Percentiles rank a stretch among this genome's conserved stretches.
Conservation (phyloP, 2,113 vertebrate species). For the Hypocryptadius cinnamomeus region DNA sequence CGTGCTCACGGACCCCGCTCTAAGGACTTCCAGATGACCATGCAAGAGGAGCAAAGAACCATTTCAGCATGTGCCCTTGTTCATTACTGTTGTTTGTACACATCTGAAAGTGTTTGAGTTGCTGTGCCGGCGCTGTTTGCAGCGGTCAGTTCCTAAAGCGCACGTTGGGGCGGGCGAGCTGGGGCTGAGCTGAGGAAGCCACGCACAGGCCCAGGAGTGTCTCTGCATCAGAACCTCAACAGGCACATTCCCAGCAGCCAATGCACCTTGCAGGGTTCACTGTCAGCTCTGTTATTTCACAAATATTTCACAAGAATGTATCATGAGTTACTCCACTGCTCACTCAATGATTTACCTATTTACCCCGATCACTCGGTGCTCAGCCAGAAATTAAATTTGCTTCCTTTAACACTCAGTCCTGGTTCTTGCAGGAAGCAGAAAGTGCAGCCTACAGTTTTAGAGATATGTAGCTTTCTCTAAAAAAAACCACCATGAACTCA, state of each 20-base stretch:
- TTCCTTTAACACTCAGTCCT: neutral
- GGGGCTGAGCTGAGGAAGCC: neutral
- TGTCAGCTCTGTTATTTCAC: neutral
- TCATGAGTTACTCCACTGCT: neutral
- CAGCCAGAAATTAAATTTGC: neutral
- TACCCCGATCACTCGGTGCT: neutral
- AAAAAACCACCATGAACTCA: neutral
- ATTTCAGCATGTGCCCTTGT: slow-evolving; percentile 31
- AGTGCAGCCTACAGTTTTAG: neutral
- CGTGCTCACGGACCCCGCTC: slow-evolving; percentile 19
- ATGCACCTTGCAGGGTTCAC: neutral
- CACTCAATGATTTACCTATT: fast-evolving
- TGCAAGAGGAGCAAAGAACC: slow-evolving; percentile 3
- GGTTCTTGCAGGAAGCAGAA: neutral
- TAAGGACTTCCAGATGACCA: slow-evolving; percentile 65
- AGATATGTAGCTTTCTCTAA: neutral
- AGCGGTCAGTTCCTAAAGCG: neutral
- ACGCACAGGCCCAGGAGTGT: neutral
- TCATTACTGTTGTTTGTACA: slow-evolving; percentile 40
- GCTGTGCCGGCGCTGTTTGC: neutral
- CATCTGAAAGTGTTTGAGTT: slow-evolving; percentile 54
- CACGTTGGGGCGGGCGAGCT: neutral
- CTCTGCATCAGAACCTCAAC: neutral
- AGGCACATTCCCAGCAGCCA: neutral
- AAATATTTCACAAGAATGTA: neutral